Percentiles rank a stretch among this genome's conserved stretches.
Conservation (phyloP, 2,797 vertebrate genomes). For the Potorous gilbertii region DNA sequence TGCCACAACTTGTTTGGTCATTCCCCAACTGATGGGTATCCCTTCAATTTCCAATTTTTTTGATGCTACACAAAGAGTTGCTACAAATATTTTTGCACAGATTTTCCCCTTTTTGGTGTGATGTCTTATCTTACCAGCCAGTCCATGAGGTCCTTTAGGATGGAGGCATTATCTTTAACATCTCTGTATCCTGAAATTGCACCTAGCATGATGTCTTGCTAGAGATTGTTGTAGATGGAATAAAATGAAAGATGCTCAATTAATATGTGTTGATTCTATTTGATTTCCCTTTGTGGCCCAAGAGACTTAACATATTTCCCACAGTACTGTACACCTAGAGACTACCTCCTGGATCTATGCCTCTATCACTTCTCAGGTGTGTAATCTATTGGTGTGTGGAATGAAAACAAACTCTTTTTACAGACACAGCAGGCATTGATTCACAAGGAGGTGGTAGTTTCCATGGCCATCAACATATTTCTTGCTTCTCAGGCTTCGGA, state of each 20-base stretch:
- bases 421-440: background rate
- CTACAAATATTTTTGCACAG: background rate
- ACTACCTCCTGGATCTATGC: background rate
- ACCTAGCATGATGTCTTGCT: background rate
- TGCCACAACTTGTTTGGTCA: background rate
- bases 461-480: constrained; percentile 48
- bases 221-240: background rate
- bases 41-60: background rate
- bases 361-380: background rate
- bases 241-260: background rate
- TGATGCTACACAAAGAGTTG: background rate
- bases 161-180: background rate
- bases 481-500: constrained; percentile 57
- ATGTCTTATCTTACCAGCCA: constrained; percentile 1
- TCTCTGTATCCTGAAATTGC: background rate
- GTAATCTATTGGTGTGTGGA: background rate
- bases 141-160: background rate
- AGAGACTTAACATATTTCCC: background rate
- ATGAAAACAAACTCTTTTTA: constrained; percentile 16
- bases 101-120: background rate
- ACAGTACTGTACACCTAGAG: background rate
- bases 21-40: background rate
- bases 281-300: background rate
- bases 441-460: background rate
- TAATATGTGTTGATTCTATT: background rate